phyloP scores from a whole-genome alignment of 2,797 vertebrate species.

The Cygnus olor region DNA sequence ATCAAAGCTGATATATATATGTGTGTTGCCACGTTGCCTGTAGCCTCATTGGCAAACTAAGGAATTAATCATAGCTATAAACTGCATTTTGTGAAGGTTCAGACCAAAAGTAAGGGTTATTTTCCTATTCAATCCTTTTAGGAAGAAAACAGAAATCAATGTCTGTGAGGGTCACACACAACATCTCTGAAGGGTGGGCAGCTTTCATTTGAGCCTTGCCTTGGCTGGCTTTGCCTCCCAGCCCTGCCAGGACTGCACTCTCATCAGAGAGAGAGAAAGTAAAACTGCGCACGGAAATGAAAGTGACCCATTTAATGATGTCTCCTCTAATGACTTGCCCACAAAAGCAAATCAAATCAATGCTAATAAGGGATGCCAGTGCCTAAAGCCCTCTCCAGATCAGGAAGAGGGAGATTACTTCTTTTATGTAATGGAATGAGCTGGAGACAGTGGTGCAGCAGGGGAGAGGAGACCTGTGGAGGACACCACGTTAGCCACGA shows the following conservation, averaged over 20 bases:
- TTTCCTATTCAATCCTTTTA: background rate
- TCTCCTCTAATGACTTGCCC: background rate
- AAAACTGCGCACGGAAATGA: background rate
- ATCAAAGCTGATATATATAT: background rate
- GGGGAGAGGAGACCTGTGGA: background rate
- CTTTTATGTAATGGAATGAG: background rate
- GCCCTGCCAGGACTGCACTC: background rate
- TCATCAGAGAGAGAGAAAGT: background rate
- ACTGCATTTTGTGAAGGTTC: background rate
- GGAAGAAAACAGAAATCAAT: background rate
- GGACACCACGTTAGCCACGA: accelerated
- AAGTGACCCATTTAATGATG: background rate
- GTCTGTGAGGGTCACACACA: background rate
- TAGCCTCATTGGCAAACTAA: background rate
- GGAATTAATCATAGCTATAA: background rate
- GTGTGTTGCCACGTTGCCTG: background rate
- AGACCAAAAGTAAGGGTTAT: background rate
- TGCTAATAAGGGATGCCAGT: background rate
- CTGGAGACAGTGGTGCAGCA: background rate
- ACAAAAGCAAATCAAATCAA: background rate
- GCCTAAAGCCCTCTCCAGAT: background rate
- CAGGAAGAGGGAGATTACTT: background rate
- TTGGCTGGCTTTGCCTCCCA: background rate
- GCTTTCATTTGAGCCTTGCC: background rate
- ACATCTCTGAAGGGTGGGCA: background rate